phyloP scores from a whole-genome alignment of 1,140 invertebrate species.

The Globodera ellingtonae region DNA sequence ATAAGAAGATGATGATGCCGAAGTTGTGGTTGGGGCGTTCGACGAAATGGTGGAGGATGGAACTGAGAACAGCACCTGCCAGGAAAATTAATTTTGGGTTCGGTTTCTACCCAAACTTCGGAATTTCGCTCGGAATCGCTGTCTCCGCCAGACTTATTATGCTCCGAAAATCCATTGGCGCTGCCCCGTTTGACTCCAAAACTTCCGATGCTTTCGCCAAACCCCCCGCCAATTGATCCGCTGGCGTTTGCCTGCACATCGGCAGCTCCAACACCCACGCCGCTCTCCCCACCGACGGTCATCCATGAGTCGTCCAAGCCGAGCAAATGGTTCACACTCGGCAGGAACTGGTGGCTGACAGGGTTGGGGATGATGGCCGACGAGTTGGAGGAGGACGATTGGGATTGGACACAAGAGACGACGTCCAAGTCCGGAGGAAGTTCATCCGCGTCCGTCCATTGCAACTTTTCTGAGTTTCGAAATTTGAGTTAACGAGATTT shows the following conservation, averaged over 20 bases:
- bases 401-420: constrained; percentile 38
- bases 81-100: background rate
- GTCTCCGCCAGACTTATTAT: constrained; percentile 20
- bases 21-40: constrained; percentile 17
- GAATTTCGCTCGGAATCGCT: constrained; percentile 39
- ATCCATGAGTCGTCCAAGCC: constrained; percentile 43
- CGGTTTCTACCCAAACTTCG: background rate
- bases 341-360: background rate
- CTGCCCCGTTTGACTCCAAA: background rate
- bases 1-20: constrained; percentile 41
- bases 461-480: constrained; percentile 41
- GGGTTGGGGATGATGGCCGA: constrained; percentile 47
- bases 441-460: constrained; percentile 52
- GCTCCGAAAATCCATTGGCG: background rate
- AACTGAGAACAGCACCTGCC: background rate
- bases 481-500: background rate
- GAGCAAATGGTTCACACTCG: constrained; percentile 53
- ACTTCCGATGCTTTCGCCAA: constrained; percentile 12
- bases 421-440: constrained; percentile 48
- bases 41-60: constrained; percentile 16
- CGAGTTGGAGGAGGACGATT: constrained; percentile 54
- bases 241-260: background rate
- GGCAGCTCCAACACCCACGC: background rate
- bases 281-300: constrained; percentile 16
- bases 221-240: constrained; percentile 8